Conservation (phyloP, 2,113 vertebrate species). For the Misgurnus mizolepis region DNA sequence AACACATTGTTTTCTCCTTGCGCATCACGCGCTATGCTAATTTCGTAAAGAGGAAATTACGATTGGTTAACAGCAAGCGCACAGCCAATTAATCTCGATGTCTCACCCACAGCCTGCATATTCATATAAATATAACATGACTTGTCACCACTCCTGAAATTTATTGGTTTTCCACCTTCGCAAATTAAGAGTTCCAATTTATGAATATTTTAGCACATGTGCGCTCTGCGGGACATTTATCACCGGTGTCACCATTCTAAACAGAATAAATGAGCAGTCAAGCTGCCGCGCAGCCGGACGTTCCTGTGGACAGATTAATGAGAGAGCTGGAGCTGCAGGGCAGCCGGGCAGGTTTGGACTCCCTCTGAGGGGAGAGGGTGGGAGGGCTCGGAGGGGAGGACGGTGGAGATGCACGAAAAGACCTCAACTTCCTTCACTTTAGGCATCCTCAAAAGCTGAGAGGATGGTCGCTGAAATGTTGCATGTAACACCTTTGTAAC, state of each 20-base stretch:
- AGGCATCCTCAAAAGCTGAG: constrained; percentile 27
- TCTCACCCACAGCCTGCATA: constrained; percentile 71
- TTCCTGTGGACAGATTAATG: constrained; percentile 68
- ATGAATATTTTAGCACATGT: constrained; percentile 99
- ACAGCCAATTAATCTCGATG: constrained; percentile 72
- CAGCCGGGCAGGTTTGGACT: constrained; percentile 56
- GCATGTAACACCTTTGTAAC: not conserved
- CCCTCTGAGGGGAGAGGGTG: constrained; percentile 39
- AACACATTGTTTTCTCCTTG: constrained; percentile 47
- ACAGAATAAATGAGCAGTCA: constrained; percentile 99
- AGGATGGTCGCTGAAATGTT: not conserved
- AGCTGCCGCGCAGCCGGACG: constrained; percentile 85
- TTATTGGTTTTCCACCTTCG: constrained; percentile 76
- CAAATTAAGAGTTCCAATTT: constrained; percentile 80
- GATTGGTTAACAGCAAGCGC: constrained; percentile 61
- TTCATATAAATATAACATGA: constrained; percentile 77
- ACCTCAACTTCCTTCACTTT: constrained; percentile 15
- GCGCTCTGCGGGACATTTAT: constrained; percentile 96
- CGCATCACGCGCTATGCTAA: constrained; percentile 45
- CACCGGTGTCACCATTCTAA: constrained; percentile 89
- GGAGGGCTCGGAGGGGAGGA: constrained; percentile 8
- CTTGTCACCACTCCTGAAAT: constrained; percentile 71
- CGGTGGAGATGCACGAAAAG: constrained; percentile 60
- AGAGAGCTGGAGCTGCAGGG: constrained; percentile 60
- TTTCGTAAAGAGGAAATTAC: constrained; percentile 57